Evolutionary conservation across 2,888 invertebrate genomes (phyloP).

Genomic region (Barypeithes pellucidus): DNA sequence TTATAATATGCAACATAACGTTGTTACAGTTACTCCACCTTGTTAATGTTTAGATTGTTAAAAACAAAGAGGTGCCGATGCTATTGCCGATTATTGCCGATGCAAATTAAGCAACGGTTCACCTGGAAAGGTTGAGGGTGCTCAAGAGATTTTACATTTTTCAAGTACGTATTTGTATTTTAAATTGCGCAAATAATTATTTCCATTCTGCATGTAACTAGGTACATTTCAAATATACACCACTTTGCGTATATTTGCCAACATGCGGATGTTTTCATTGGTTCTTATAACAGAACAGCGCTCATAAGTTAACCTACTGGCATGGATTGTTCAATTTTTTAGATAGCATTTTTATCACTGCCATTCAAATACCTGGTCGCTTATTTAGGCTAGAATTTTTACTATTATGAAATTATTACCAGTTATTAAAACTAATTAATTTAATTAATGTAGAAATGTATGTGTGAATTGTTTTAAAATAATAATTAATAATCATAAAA

Average conservation of each 20-base stretch:
- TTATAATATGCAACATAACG: no score
- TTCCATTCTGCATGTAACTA: constrained; percentile 38
- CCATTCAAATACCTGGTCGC: constrained; percentile 2
- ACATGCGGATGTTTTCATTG: constrained; percentile 32
- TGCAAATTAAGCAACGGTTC: constrained; percentile 17
- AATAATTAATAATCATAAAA: no score
- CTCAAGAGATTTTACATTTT: constrained; percentile 28
- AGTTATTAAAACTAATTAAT: background rate
- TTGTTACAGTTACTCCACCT: no score
- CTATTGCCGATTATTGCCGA: no score
- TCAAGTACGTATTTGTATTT: constrained; percentile 23
- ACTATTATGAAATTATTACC: background rate
- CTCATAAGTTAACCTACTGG: constrained; percentile 45
- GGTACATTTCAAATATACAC: constrained; percentile 34
- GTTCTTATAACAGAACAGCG: constrained; percentile 30
- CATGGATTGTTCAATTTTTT: constrained; percentile 32
- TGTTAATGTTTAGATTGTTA: background rate
- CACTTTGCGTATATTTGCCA: constrained; percentile 23
- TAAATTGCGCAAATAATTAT: constrained; percentile 46
- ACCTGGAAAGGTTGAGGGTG: constrained; percentile 3
- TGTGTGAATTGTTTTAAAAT: no score
- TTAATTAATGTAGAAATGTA: no score
- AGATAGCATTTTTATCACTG: constrained; percentile 13
- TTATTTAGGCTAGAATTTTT: background rate
- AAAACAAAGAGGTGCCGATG: background rate